phyloP scores from a whole-genome alignment of 2,113 vertebrate genomes.

The Equus przewalskii region DNA sequence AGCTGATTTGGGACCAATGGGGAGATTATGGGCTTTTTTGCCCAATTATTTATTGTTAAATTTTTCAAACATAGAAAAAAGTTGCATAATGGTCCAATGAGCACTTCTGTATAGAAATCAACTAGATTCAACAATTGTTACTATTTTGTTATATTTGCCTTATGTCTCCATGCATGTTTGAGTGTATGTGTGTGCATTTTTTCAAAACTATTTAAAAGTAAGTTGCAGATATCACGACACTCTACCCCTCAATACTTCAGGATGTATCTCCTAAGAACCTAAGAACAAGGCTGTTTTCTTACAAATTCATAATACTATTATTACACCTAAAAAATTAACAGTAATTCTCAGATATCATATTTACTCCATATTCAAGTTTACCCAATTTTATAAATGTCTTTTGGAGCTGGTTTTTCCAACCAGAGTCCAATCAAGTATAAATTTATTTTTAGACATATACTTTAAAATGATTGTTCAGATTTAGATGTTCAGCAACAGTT shows the following conservation, averaged over 20 bases:
- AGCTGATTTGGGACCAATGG: neutral
- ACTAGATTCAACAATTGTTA: neutral
- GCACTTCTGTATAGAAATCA: neutral
- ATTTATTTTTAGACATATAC: neutral
- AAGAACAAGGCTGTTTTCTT: neutral
- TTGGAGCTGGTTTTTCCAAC: neutral
- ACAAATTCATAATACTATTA: neutral
- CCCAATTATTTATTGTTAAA: neutral
- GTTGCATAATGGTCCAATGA: neutral
- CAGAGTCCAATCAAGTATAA: neutral
- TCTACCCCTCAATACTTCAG: neutral
- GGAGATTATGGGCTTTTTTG: neutral
- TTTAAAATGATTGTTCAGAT: neutral
- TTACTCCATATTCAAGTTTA: neutral
- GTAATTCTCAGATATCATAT: neutral
- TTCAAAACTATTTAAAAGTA: conserved; percentile 6
- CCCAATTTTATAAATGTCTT: neutral
- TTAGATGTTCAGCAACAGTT: neutral
- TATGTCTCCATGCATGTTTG: neutral
- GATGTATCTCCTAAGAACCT: neutral
- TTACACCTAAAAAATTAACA: neutral
- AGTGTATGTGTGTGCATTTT: neutral
- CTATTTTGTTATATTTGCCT: conserved; percentile 5
- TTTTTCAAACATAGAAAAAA: neutral
- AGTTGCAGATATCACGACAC: neutral